Conservation (phyloP, 2,113 vertebrate genomes). For the Camelus bactrianus region DNA sequence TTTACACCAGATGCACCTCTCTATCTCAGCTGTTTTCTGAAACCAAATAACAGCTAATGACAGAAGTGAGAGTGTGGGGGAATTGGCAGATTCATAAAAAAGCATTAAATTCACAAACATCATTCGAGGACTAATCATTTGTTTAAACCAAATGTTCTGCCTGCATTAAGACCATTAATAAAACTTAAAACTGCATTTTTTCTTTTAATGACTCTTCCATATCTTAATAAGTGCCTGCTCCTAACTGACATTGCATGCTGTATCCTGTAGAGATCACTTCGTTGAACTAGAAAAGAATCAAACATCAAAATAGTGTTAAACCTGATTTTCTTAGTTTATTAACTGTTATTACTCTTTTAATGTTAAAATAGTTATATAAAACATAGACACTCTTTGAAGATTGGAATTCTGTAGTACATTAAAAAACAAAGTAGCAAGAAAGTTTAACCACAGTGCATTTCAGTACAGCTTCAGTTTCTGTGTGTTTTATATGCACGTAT, state of each 20-base stretch:
- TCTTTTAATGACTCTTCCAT: neutral
- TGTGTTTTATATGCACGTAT: neutral
- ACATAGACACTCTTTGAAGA: neutral
- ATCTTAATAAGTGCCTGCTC: neutral
- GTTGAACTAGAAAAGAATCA: neutral
- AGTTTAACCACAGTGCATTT: neutral
- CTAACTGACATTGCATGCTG: neutral
- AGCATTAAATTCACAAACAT: neutral
- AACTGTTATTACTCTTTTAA: neutral
- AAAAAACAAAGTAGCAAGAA: neutral
- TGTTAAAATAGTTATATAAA: slow-evolving; percentile 33
- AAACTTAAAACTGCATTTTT: neutral
- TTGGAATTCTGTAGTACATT: neutral
- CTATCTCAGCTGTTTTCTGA: neutral
- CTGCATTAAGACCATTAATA: neutral
- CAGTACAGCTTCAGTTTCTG: neutral
- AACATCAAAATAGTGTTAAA: neutral
- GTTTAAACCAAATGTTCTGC: neutral
- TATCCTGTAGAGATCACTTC: neutral
- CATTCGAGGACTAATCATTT: neutral
- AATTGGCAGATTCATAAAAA: neutral
- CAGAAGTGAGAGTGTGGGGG: no score
- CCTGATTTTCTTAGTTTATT: neutral
- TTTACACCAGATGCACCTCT: neutral
- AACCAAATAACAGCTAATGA: neutral